phyloP scores from a whole-genome alignment of 2,113 vertebrate genomes.

The Apaloderma vittatum region DNA sequence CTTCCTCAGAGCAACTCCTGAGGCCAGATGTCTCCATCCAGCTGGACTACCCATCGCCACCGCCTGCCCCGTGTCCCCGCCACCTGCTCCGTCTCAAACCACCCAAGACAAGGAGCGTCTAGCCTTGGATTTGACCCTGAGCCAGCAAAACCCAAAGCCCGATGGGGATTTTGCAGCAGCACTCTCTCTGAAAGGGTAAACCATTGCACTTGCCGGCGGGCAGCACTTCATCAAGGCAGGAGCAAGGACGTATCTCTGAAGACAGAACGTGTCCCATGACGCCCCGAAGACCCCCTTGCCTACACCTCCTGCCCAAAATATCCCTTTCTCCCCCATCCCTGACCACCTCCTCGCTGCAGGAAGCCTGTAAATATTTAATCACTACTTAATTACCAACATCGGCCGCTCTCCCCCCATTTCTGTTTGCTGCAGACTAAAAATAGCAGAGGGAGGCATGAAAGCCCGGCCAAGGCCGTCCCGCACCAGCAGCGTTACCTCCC shows the following conservation, averaged over 20 bases:
- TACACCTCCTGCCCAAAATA: not conserved
- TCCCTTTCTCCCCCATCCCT: not conserved
- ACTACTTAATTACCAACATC: not conserved
- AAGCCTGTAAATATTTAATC: not conserved
- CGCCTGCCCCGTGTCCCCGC: fast-evolving
- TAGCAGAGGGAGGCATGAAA: not conserved
- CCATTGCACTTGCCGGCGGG: fast-evolving
- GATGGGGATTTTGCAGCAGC: fast-evolving
- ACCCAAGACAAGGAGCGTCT: not conserved
- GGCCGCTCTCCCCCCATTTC: not conserved
- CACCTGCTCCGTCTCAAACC: not conserved
- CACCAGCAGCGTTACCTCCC: fast-evolving
- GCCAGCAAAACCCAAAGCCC: not conserved
- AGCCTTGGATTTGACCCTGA: not conserved
- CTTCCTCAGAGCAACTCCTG: not conserved
- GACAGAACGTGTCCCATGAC: fast-evolving
- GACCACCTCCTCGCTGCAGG: fast-evolving
- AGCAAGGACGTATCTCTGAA: fast-evolving
- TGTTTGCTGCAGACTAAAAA: not conserved
- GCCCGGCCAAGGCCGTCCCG: not conserved
- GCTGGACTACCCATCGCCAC: not conserved
- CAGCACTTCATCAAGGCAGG: not conserved
- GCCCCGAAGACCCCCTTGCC: not conserved
- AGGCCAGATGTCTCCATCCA: not conserved
- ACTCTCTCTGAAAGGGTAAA: not conserved